Percentiles rank a stretch among this genome's conserved stretches.
These are phyloP conservation scores for Luidia sarsii DNA, from an alignment of 53 echinoderm and acorn worm species.

Conservation along the genomic window DNA sequence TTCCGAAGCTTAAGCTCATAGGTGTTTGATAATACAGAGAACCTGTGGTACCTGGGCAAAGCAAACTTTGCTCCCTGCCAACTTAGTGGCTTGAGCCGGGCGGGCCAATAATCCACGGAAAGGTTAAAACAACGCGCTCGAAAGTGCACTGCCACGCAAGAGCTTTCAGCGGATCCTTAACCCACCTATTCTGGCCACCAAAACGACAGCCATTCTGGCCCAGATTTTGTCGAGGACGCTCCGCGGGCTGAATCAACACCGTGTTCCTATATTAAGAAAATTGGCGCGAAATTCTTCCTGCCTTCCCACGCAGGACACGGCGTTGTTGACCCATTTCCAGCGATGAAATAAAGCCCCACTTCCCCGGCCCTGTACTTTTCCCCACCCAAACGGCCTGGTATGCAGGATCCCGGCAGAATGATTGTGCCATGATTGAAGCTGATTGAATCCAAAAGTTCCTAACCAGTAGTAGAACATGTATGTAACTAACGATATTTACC, in stretches of 20 bases:
- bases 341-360: not conserved
- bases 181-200: conserved; percentile 1
- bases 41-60: too few relatives aligned
- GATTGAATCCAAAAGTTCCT: too few relatives aligned
- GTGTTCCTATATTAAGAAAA: conserved; percentile 31
- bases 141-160: conserved; percentile 34
- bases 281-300: conserved; percentile 43
- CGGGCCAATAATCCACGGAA: conserved; percentile 22
- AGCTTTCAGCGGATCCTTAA: conserved; percentile 2
- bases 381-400: too few relatives aligned
- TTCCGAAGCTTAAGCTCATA: too few relatives aligned
- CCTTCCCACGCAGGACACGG: not conserved
- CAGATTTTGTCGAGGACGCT: conserved; percentile 19
- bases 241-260: conserved; percentile 42
- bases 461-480: too few relatives aligned
- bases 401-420: too few relatives aligned
- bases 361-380: not conserved
- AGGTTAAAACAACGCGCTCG: conserved; percentile 52
- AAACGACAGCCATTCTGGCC: conserved; percentile 37
- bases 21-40: too few relatives aligned
- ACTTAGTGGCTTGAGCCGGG: too few relatives aligned
- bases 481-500: too few relatives aligned
- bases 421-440: too few relatives aligned
- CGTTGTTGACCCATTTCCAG: conserved; percentile 22
- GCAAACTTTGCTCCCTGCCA: too few relatives aligned